These are phyloP conservation scores for Eupithecia tripunctaria DNA, from an alignment of 2,888 invertebrate species.

Conservation along the genomic window DNA sequence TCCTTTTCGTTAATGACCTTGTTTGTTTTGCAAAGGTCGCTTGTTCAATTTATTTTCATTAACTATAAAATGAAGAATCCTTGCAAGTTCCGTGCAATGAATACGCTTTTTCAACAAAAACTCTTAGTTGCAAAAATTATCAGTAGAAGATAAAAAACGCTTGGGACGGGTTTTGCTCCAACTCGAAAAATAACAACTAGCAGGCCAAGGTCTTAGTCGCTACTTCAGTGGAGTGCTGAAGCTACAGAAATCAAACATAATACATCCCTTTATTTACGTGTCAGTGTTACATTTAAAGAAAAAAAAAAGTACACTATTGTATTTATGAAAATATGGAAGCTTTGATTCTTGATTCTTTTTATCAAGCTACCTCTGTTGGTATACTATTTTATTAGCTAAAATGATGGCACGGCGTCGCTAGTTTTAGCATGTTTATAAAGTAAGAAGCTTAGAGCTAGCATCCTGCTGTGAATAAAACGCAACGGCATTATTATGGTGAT, in stretches of 20 bases:
- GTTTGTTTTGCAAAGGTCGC: slow-evolving; percentile 14
- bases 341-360: background rate
- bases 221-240: too few species aligned
- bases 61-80: background rate
- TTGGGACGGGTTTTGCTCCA: too few species aligned
- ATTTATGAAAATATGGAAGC: too few species aligned
- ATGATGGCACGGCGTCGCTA: background rate
- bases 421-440: slow-evolving; percentile 12
- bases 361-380: background rate
- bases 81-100: background rate
- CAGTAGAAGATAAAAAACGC: too few species aligned
- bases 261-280: too few species aligned
- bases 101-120: too few species aligned
- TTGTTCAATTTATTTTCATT: background rate
- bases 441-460: slow-evolving; percentile 17
- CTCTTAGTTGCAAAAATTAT: too few species aligned
- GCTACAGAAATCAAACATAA: too few species aligned
- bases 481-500: slow-evolving; percentile 22
- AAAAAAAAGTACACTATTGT: too few species aligned
- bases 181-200: too few species aligned
- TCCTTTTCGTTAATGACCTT: slow-evolving; percentile 18
- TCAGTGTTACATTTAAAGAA: too few species aligned
- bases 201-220: too few species aligned
- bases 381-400: background rate
- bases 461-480: slow-evolving; percentile 32